phyloP scores from a whole-genome alignment of 2,797 vertebrate genomes.

The Peromyscus aztecus region DNA sequence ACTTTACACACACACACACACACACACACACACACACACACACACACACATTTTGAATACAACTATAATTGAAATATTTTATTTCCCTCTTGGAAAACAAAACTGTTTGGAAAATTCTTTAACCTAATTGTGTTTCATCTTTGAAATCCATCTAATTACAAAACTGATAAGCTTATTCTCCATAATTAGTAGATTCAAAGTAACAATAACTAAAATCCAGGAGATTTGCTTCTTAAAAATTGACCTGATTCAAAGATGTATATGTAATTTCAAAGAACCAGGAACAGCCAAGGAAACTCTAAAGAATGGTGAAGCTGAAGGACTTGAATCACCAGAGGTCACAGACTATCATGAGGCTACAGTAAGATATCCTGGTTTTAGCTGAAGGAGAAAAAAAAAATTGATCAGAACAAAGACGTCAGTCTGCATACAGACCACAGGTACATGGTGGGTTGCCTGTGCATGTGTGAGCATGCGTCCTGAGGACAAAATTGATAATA shows the following conservation, averaged over 20 bases:
- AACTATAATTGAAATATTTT: not conserved
- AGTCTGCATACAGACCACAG: not conserved
- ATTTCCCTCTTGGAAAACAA: slow-evolving; percentile 14
- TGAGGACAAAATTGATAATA: not conserved
- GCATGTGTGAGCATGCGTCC: not conserved
- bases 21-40: no score
- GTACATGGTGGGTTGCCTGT: not conserved
- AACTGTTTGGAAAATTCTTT: not conserved
- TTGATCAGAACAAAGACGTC: not conserved
- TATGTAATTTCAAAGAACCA: not conserved
- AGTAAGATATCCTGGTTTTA: not conserved
- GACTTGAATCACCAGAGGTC: not conserved
- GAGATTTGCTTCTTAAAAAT: not conserved
- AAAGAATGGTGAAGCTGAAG: not conserved
- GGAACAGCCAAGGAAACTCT: not conserved
- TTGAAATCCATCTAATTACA: not conserved
- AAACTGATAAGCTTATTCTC: slow-evolving; percentile 10
- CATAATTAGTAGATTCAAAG: slow-evolving; percentile 12
- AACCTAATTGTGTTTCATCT: not conserved
- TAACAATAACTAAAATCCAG: not conserved
- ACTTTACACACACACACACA: not conserved
- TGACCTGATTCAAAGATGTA: not conserved
- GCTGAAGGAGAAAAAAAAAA: not conserved
- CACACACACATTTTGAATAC: not conserved
- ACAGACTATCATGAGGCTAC: not conserved